These are phyloP conservation scores for Gnathonemus echidnorhynchus DNA, from an alignment of 2,113 vertebrate species.

Conservation along the genomic window DNA sequence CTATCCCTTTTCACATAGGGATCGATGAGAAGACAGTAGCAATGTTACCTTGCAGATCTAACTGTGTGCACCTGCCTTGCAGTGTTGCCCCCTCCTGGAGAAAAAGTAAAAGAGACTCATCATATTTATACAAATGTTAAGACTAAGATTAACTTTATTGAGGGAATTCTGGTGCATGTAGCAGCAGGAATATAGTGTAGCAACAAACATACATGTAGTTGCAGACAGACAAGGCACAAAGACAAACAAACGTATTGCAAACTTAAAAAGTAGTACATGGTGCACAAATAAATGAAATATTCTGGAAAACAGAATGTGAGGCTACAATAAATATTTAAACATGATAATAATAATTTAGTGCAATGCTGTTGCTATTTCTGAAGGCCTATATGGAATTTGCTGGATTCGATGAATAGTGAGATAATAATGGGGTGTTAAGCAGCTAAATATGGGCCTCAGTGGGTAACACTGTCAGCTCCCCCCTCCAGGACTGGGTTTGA, in stretches of 20 bases:
- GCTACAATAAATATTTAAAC: neutral
- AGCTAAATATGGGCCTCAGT: neutral
- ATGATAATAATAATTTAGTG: neutral
- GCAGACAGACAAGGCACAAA: too few species aligned
- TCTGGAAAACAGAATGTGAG: neutral
- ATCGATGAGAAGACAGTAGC: neutral
- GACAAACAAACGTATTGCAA: neutral
- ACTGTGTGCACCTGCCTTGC: neutral
- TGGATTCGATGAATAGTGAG: neutral
- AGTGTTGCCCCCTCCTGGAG: neutral
- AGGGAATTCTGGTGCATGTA: neutral
- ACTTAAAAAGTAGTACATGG: neutral
- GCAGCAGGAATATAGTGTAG: neutral
- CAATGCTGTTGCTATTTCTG: neutral
- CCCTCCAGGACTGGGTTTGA: neutral
- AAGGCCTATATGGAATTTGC: neutral
- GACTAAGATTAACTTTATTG: neutral
- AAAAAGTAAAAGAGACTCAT: neutral
- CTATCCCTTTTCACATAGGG: neutral
- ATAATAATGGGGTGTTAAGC: neutral
- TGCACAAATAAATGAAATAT: neutral
- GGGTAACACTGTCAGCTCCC: neutral
- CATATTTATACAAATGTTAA: neutral
- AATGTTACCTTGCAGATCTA: conserved; percentile 10
- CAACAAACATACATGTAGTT: neutral